These are phyloP conservation scores for Heliconius nattereri DNA, from an alignment of 1,140 invertebrate genomes.

Conservation along the genomic window DNA sequence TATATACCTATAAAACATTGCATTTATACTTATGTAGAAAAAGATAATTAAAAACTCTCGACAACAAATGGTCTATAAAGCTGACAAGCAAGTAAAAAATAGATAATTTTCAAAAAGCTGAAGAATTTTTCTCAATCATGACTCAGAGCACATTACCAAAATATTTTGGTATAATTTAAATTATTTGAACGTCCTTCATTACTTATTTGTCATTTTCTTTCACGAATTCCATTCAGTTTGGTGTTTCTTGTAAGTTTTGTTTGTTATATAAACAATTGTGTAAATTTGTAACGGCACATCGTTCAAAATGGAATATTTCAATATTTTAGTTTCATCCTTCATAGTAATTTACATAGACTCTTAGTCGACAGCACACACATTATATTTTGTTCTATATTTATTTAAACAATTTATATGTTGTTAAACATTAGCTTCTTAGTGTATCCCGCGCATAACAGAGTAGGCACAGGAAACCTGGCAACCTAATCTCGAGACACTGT, in stretches of 20 bases:
- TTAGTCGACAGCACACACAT: neutral
- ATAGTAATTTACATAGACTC: neutral
- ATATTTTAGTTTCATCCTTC: neutral
- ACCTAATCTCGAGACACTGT: no score
- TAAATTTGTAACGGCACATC: neutral
- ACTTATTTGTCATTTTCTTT: conserved; percentile 1
- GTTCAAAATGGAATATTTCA: neutral
- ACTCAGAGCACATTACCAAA: neutral
- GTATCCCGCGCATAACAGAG: no score
- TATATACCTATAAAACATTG: no score
- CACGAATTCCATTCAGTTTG: neutral
- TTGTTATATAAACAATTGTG: neutral
- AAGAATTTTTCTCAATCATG: no score
- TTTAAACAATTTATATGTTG: no score
- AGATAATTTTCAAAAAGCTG: no score
- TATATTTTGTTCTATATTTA: neutral
- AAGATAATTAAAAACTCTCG: no score
- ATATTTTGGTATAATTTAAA: neutral
- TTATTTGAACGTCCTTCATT: neutral
- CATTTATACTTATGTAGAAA: no score
- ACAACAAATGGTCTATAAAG: no score
- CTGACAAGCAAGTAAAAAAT: no score
- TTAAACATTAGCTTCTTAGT: no score
- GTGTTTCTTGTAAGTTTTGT: neutral
- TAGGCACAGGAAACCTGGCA: no score